Evolutionary conservation across 2,888 invertebrate genomes (phyloP).

Genomic region (Volucella inanis): DNA sequence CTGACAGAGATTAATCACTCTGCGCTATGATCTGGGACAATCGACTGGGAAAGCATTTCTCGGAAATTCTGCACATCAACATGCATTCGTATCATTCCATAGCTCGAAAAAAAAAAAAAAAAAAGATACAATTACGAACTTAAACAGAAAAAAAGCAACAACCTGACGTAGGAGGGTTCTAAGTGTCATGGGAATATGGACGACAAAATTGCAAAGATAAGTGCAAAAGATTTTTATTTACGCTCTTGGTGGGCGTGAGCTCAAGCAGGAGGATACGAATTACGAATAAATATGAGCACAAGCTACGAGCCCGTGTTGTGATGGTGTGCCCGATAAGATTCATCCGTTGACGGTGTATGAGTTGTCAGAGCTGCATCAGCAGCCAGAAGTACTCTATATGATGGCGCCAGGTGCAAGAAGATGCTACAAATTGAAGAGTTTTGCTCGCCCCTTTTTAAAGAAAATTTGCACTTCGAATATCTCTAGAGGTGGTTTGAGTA

Average conservation of each 20-base stretch:
- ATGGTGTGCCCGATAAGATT: too few species aligned
- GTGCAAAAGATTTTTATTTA: constrained; percentile 65
- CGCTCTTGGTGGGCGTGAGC: constrained; percentile 20
- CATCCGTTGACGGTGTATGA: too few species aligned
- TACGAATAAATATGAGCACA: too few species aligned
- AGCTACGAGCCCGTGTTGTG: too few species aligned
- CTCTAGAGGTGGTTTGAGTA: constrained; percentile 38
- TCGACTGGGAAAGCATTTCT: constrained; percentile 45
- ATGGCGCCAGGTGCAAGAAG: constrained; percentile 60
- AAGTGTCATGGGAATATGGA: constrained; percentile 60
- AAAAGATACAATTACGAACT: constrained; percentile 70
- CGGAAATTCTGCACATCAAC: constrained; percentile 9
- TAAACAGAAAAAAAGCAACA: constrained; percentile 19
- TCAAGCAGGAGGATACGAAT: not conserved
- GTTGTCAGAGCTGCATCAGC: constrained; percentile 2
- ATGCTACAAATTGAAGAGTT: constrained; percentile 64
- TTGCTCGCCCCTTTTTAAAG: constrained; percentile 12
- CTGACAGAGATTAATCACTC: constrained; percentile 72
- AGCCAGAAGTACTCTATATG: not conserved
- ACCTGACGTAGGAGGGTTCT: constrained; percentile 35
- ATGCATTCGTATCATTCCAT: constrained; percentile 17
- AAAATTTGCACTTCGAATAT: constrained; percentile 43
- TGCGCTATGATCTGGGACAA: constrained; percentile 57
- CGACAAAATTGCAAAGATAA: constrained; percentile 68
- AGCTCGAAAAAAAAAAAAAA: constrained; percentile 54